Evolutionary conservation across 2,888 invertebrate species (phyloP), one percentile per base, ranked within the genome.

Genomic region (Synanthedon tipuliformis): DNA sequence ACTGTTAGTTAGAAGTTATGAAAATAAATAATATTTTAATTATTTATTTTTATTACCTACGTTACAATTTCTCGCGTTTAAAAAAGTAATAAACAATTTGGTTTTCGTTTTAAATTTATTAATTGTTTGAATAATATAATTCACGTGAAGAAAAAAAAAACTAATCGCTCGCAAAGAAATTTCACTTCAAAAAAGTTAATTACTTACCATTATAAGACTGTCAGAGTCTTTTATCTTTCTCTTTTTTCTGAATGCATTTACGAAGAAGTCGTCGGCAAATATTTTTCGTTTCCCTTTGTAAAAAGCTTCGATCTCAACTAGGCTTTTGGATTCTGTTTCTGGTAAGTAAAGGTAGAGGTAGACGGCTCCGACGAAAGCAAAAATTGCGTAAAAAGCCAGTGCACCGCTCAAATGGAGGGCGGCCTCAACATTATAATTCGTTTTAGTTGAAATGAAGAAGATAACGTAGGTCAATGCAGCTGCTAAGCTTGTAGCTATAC

Each of bases 261-360:
- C 81, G 1, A 88, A 59, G 48, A 74, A 78, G 58, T 88, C 88
- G 57, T 87, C 73, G 1, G 88, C 88, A 45, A 83, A 86, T 57
- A 84, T 75, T 57, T 65, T 78, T 13, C 62, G 70, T 50, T 79
- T 68, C 2, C 84, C 78, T 59, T 81, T 81, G 57, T 87, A 89
- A 50, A 68, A 81, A 0, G 73, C 71, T 70, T 89, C 89, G 13
- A 89, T 89, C 69, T 89, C 88, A n/a, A 81, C 75, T 12, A 89
- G 67, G 18, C 82, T 64, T 56, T 78, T 87, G 4, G 78, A 82
- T 61, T 90, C 90, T 0, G 90, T 90, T 69, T 90, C 90, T 23
- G 89, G 89, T 55, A 90, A 60, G 57, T 78, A 82, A 59, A 89
- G 79, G 61, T 89, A 89, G 4, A 89, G 72, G 58, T 87, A 88